Base-by-base conservation (phyloP, 1,140 invertebrate species). In the Elysia chlorotica region DNA sequence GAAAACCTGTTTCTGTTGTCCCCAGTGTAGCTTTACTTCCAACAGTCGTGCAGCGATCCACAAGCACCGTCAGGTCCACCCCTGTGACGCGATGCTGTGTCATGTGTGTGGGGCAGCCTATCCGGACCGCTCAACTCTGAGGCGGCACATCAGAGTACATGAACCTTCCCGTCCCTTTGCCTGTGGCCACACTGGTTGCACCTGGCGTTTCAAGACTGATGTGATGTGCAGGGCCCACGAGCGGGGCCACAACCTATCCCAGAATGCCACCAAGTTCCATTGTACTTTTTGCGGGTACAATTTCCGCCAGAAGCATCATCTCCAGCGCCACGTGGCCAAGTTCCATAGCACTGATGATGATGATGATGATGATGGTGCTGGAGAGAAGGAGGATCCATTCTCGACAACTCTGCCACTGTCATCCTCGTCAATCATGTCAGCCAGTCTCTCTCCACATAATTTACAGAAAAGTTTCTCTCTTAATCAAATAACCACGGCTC, bases 301-400 rank as follows among this genome's bases (percentile, higher is more conserved):
- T 6, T 87, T 87, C 61, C 73, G 84, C 10, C 82, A 87, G 25
- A 87, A 86, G 61, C 85, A 87, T 74, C 85, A 87, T 61, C 72
- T 87, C 14, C 80, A 83, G 53, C 73, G 85, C 33, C 84, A 87
- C 68, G 79, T 82, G 21, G 61, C 65, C 38, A 77, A 77, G 31
- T 79, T 83, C 30, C 85, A 87, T 71, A 76, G 79, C 21, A 78
- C n/a, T n/a, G n/a, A n/a, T n/a, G n/a, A n/a, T n/a, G n/a, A n/a
- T n/a, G n/a, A n/a, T n/a, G n/a, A n/a, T n/a, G n/a, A n/a, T n/a
- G n/a, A n/a, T n/a, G n/a, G n/a, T n/a, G 37, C 21, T 37, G 6
- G 37, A 48, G 41, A 14, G 10, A 14, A 48, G 10, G 10, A 48
- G 41, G 10, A 48, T 48, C 41, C 41, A 48, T 14, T 48, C 41